Evolutionary conservation across 64 coral and sea anemone species (phyloP).

Genomic region (Platygyra sinensis): DNA sequence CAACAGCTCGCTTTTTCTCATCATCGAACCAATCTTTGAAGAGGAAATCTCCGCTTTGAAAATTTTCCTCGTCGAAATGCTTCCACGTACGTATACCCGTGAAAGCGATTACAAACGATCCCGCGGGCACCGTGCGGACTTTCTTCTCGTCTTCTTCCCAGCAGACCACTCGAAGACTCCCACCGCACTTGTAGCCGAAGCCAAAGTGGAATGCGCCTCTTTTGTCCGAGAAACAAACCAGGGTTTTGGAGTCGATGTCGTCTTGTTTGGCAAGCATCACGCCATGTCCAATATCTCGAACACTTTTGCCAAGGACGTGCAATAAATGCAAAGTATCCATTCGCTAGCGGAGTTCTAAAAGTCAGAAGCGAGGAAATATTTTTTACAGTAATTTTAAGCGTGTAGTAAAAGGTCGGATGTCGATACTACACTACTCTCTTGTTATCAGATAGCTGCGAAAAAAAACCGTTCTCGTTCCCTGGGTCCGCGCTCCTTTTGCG

Average conservation of each 20-base stretch:
- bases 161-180: background rate
- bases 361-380: background rate
- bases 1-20: background rate
- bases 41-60: background rate
- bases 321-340: constrained; percentile 3
- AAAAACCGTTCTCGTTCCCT: too few relatives aligned
- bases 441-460: too few relatives aligned
- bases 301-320: background rate
- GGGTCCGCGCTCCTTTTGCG: too few relatives aligned
- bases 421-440: too few relatives aligned
- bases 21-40: constrained; percentile 11
- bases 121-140: background rate
- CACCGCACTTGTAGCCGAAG: background rate
- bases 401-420: too few relatives aligned
- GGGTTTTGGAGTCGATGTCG: background rate
- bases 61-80: background rate
- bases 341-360: background rate
- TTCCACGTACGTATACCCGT: background rate
- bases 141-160: constrained; percentile 11
- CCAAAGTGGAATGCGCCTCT: background rate
- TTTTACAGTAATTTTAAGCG: background rate
- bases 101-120: constrained; percentile 1
- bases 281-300: constrained; percentile 5
- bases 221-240: constrained; percentile 9
- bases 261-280: background rate